A percentile compares a stretch with the other conserved stretches of the same genome.
phyloP scores from a whole-genome alignment of 2,888 invertebrate genomes.

The Noctua janthina region DNA sequence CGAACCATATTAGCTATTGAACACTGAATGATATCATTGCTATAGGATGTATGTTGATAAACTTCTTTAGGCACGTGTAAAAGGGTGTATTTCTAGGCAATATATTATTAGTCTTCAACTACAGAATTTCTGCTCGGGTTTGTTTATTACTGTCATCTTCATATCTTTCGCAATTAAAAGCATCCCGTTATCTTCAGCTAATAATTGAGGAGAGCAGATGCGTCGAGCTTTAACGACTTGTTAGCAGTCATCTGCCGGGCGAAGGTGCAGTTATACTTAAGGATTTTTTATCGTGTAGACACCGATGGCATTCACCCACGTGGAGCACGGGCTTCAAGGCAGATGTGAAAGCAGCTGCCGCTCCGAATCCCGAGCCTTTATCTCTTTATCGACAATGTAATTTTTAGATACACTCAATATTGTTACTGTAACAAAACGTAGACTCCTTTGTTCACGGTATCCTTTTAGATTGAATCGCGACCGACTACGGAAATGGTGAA shows the following conservation, averaged over 20 bases:
- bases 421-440: slow-evolving; percentile 21
- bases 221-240: slow-evolving; percentile 71
- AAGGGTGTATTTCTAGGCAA: not conserved
- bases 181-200: slow-evolving; percentile 48
- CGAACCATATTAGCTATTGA: not conserved
- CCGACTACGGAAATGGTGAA: slow-evolving; percentile 4
- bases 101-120: not conserved
- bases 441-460: slow-evolving; percentile 24
- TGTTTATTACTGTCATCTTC: slow-evolving; percentile 10
- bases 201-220: slow-evolving; percentile 78
- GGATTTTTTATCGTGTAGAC: slow-evolving; percentile 73
- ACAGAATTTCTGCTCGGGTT: slow-evolving; percentile 6
- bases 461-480: slow-evolving; percentile 10
- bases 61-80: not conserved
- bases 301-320: slow-evolving; percentile 77
- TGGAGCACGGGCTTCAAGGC: slow-evolving; percentile 79
- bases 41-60: slow-evolving; percentile 17
- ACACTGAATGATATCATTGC: slow-evolving; percentile 8
- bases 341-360: slow-evolving; percentile 87
- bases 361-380: slow-evolving; percentile 77
- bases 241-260: slow-evolving; percentile 77
- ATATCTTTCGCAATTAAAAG: slow-evolving; percentile 30
- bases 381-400: slow-evolving; percentile 78
- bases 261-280: slow-evolving; percentile 77
- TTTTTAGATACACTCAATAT: slow-evolving; percentile 60